A percentile compares a stretch with the other conserved stretches of the same genome.
Evolutionary conservation across 2,113 vertebrate genomes (phyloP).

Genomic region (Abramis brama): DNA sequence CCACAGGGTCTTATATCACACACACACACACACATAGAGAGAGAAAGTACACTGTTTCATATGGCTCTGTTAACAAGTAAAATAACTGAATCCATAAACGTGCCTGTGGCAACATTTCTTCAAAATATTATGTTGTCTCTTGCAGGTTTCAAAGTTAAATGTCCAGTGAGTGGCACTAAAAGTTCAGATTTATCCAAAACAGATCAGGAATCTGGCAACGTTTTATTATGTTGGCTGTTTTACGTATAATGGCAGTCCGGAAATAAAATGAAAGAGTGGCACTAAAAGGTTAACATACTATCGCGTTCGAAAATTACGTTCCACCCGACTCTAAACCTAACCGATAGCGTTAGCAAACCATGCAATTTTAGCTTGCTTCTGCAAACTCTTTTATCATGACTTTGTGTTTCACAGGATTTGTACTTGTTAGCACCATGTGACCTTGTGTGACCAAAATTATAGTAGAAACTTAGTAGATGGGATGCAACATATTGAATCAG

Average conservation of each 20-base stretch:
- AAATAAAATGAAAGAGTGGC: too few relatives aligned
- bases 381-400: background rate
- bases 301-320: too few relatives aligned
- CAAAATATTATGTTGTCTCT: background rate
- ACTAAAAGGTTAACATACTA: too few relatives aligned
- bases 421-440: background rate
- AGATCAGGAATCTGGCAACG: too few relatives aligned
- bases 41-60: background rate
- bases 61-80: background rate
- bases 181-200: too few relatives aligned
- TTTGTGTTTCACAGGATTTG: background rate
- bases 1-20: background rate
- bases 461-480: background rate
- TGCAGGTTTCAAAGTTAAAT: background rate
- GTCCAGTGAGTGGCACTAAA: too few relatives aligned
- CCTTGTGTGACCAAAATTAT: background rate
- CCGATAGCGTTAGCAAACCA: too few relatives aligned
- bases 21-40: background rate
- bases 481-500: background rate
- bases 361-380: background rate
- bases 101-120: background rate
- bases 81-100: background rate
- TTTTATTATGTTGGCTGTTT: too few relatives aligned
- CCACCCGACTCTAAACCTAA: too few relatives aligned
- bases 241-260: too few relatives aligned